These are phyloP conservation scores for Melanostoma scalare DNA, from an alignment of 2,888 invertebrate species.

Conservation along the genomic window DNA sequence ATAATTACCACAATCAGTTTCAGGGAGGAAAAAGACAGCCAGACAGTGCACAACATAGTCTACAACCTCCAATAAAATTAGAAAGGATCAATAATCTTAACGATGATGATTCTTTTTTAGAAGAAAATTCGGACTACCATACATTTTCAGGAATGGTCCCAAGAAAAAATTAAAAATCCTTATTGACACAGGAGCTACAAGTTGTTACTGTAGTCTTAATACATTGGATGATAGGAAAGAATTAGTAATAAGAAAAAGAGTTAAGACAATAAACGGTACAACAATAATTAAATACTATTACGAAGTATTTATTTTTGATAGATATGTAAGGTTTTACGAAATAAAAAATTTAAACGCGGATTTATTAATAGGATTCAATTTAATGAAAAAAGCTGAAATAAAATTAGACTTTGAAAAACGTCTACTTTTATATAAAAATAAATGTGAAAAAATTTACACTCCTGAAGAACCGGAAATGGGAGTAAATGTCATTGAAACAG, in stretches of 20 bases:
- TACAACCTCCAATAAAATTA: not conserved
- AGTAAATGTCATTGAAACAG: too few species aligned
- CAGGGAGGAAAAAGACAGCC: not conserved
- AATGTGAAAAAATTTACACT: too few species aligned
- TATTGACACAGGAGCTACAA: conserved; percentile 18
- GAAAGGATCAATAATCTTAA: conserved; percentile 14
- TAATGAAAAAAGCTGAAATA: too few species aligned
- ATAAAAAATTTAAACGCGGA: too few species aligned
- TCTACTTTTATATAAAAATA: too few species aligned
- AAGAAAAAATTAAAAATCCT: conserved; percentile 3
- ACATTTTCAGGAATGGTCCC: conserved; percentile 4
- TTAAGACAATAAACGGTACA: conserved; percentile 6
- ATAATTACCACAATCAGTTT: conserved; percentile 1
- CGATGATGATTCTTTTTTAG: conserved; percentile 15
- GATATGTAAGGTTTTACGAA: too few species aligned
- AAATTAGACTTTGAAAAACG: too few species aligned
- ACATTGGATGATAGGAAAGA: not conserved
- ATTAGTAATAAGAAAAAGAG: conserved; percentile 5
- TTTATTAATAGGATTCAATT: too few species aligned
- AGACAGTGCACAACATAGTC: conserved; percentile 2
- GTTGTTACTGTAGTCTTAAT: conserved; percentile 5
- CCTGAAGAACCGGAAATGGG: too few species aligned
- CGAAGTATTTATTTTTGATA: too few species aligned
- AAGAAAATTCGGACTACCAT: not conserved
- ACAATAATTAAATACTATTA: too few species aligned